phyloP scores from a whole-genome alignment of 2,797 vertebrate species.

The Echiichthys vipera region DNA sequence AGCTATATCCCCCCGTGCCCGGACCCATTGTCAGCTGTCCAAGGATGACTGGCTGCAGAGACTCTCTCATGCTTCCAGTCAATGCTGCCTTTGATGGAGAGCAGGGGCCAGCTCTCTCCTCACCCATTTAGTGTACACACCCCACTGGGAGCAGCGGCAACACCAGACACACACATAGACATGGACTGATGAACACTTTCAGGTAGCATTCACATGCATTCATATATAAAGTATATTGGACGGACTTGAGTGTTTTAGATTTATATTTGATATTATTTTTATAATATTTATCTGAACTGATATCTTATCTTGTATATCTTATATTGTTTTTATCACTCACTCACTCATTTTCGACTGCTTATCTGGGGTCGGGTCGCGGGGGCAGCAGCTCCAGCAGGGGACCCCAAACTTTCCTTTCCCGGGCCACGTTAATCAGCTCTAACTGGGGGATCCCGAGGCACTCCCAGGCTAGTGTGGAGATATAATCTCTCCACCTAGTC shows the following conservation, averaged over 20 bases:
- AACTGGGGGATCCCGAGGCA: no score
- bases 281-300: neutral
- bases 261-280: neutral
- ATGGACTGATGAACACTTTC: no score
- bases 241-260: neutral
- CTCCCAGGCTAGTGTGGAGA: no score
- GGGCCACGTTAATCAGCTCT: no score
- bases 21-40: constrained; percentile 76
- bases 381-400: no score
- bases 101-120: constrained; percentile 60
- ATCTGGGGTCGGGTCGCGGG: no score
- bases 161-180: constrained; percentile 33
- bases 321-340: no score
- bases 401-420: no score
- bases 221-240: no score
- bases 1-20: constrained; percentile 62
- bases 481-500: no score
- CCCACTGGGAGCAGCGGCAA: constrained; percentile 60
- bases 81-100: constrained; percentile 77
- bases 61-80: constrained; percentile 74
- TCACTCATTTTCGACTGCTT: no score
- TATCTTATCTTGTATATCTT: no score
- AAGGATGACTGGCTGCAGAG: constrained; percentile 76
- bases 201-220: neutral
- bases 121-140: constrained; percentile 65